Evolutionary conservation across 1,140 invertebrate species (phyloP).

Genomic region (Maniola jurtina): DNA sequence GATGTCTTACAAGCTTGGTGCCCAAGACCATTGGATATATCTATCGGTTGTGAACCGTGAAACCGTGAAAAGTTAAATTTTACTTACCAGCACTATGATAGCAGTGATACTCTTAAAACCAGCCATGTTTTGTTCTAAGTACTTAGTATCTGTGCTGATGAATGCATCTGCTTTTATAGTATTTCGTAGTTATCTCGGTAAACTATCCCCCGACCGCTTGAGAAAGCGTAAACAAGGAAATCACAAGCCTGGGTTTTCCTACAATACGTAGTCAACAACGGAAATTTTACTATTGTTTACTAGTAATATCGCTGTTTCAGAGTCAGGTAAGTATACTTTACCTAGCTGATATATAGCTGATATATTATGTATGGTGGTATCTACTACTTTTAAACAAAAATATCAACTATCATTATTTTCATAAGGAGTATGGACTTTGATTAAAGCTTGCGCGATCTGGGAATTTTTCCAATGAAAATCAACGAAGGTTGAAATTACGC

Average conservation of each 20-base stretch:
- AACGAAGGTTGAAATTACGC: too few relatives aligned
- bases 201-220: constrained; percentile 21
- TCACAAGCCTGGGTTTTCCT: constrained; percentile 30
- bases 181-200: constrained; percentile 30
- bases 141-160: constrained; percentile 9
- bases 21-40: too few relatives aligned
- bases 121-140: constrained; percentile 28
- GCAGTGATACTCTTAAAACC: constrained; percentile 15
- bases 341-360: neutral
- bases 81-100: constrained; percentile 25
- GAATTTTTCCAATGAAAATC: too few relatives aligned
- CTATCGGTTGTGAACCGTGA: too few relatives aligned
- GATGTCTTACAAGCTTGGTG: too few relatives aligned
- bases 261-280: constrained; percentile 28
- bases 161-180: constrained; percentile 31
- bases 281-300: constrained; percentile 33
- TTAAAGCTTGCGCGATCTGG: too few relatives aligned
- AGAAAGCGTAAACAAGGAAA: constrained; percentile 38
- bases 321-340: neutral
- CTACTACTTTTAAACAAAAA: too few relatives aligned
- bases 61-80: neutral
- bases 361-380: too few relatives aligned
- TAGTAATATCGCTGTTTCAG: neutral
- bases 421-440: too few relatives aligned
- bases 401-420: too few relatives aligned